These are phyloP conservation scores for Atta colombica DNA, from an alignment of 1,140 invertebrate species.

Conservation along the genomic window DNA sequence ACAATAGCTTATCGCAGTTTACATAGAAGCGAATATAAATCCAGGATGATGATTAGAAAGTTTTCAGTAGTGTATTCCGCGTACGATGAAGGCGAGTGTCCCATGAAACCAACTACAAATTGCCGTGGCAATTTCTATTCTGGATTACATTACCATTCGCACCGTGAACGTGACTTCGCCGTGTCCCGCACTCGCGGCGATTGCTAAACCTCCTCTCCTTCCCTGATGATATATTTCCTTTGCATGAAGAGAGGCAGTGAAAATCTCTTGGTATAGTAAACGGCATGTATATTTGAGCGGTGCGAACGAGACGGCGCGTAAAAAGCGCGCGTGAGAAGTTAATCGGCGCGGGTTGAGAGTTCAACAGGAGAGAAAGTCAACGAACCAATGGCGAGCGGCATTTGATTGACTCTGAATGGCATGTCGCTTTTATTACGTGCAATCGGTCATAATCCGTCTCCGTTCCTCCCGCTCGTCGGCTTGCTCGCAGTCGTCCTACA, in stretches of 20 bases:
- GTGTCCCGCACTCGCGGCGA: background rate
- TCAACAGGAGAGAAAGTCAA: slow-evolving; percentile 74
- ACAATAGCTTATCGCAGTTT: background rate
- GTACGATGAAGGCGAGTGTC: background rate
- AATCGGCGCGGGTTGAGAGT: slow-evolving; percentile 69
- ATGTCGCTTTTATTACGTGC: slow-evolving; percentile 71
- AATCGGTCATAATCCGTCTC: slow-evolving; percentile 69
- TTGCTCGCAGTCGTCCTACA: slow-evolving; percentile 23
- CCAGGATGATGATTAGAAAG: slow-evolving; percentile 18
- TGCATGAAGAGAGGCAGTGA: background rate
- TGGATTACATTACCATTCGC: slow-evolving; percentile 52
- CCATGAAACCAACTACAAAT: slow-evolving; percentile 3
- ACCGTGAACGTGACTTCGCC: slow-evolving; percentile 44
- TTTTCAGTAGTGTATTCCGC: background rate
- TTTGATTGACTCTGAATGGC: slow-evolving; percentile 73
- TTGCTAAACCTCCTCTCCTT: slow-evolving; percentile 9
- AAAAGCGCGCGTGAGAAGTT: slow-evolving; percentile 66
- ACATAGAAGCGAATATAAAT: background rate
- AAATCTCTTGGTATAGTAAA: background rate
- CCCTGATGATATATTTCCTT: background rate
- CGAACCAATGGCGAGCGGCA: slow-evolving; percentile 68
- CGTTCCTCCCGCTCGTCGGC: slow-evolving; percentile 18
- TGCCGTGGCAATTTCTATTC: slow-evolving; percentile 36
- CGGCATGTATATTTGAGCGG: background rate
- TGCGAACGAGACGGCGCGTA: slow-evolving; percentile 14